Evolutionary conservation across 64 coral and sea anemone species (phyloP).

Genomic region (Dendrophyllia cribrosa): DNA sequence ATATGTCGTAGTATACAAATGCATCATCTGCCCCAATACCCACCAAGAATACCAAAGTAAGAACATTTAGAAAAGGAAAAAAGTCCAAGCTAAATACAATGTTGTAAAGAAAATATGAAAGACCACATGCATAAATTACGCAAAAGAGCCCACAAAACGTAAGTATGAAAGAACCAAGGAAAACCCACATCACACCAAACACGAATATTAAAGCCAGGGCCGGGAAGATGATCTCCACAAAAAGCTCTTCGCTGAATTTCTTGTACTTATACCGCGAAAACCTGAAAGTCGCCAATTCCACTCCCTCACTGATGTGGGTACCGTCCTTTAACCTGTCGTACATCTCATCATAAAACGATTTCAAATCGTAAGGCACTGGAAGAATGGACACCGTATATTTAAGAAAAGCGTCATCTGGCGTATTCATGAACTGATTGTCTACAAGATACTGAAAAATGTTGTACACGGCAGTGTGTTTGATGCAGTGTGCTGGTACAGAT

Average conservation of each 20-base stretch:
- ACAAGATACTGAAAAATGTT: constrained; percentile 66
- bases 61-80: constrained; percentile 91
- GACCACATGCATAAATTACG: constrained; percentile 76
- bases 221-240: constrained; percentile 72
- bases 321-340: constrained; percentile 67
- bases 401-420: constrained; percentile 26
- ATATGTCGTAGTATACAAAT: constrained; percentile 96
- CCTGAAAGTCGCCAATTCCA: constrained; percentile 68
- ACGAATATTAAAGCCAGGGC: constrained; percentile 84
- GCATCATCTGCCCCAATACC: constrained; percentile 95
- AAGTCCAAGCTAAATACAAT: constrained; percentile 77
- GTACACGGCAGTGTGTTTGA: constrained; percentile 58
- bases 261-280: constrained; percentile 68
- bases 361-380: background rate
- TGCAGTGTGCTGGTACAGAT: constrained; percentile 56
- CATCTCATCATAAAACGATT: constrained; percentile 16
- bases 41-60: constrained; percentile 83
- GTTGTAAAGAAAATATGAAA: constrained; percentile 88
- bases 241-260: constrained; percentile 57
- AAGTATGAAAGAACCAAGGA: constrained; percentile 77
- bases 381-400: constrained; percentile 53
- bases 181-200: constrained; percentile 73
- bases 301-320: constrained; percentile 44
- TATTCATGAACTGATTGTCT: constrained; percentile 68
- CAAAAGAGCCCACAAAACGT: constrained; percentile 69